phyloP scores from a whole-genome alignment of 2,797 vertebrate genomes.

The Tympanoctomys barrerae region DNA sequence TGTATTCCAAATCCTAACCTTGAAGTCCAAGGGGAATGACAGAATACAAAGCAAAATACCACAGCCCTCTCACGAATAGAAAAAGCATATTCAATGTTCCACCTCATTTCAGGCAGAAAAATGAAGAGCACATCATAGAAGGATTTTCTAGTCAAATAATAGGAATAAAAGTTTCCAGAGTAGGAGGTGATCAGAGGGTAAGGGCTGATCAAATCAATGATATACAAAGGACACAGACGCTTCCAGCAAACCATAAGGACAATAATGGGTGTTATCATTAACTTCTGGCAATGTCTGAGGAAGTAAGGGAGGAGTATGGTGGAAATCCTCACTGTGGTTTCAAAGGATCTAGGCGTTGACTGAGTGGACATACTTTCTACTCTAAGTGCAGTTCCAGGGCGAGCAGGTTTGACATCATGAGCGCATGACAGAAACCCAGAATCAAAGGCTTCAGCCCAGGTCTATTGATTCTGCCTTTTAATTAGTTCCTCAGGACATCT shows the following conservation, averaged over 20 bases:
- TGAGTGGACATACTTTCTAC: neutral
- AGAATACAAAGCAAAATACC: neutral
- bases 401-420: neutral
- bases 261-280: neutral
- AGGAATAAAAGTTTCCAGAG: neutral
- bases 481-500: neutral
- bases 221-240: neutral
- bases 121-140: neutral
- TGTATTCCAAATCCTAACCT: neutral
- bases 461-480: neutral
- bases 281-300: neutral
- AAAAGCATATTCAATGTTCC: neutral
- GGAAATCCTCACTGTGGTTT: neutral
- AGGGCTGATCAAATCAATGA: neutral
- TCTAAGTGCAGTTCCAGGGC: neutral
- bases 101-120: neutral
- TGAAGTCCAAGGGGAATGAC: neutral
- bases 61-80: neutral
- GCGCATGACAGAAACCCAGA: neutral
- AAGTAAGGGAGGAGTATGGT: neutral
- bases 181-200: neutral
- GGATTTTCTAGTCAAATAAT: conserved; percentile 3
- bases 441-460: neutral
- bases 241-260: neutral
- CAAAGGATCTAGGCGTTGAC: neutral